Evolutionary conservation across 2,113 vertebrate genomes (phyloP).

Genomic region (Macrotus californicus): DNA sequence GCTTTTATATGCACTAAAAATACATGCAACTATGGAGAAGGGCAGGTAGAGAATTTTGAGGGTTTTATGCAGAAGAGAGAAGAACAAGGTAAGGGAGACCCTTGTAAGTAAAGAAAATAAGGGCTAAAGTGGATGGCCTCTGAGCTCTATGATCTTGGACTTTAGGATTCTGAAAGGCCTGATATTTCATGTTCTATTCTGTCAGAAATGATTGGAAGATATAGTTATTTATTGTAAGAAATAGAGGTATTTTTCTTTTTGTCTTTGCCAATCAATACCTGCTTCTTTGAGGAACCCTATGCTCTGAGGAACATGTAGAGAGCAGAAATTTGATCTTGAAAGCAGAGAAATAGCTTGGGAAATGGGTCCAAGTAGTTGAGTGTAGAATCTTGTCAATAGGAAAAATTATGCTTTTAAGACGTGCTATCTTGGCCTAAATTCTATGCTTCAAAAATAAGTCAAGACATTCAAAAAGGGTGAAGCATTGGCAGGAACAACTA

Average conservation of each 20-base stretch:
- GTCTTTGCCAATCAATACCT: slow-evolving; percentile 51
- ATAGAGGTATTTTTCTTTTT: slow-evolving; percentile 30
- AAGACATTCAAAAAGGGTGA: background rate
- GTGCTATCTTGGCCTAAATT: background rate
- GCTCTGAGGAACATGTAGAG: background rate
- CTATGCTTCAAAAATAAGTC: background rate
- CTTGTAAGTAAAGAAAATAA: background rate
- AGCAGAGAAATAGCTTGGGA: slow-evolving; percentile 24
- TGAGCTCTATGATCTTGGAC: background rate
- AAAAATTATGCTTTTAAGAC: slow-evolving; percentile 16
- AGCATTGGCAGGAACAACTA: too few species aligned
- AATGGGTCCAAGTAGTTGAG: background rate
- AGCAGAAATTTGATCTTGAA: slow-evolving; percentile 55
- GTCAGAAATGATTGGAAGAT: slow-evolving; percentile 11
- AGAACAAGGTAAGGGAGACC: background rate
- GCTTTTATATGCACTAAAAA: background rate
- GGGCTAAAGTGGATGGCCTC: background rate
- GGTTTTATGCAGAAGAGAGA: background rate
- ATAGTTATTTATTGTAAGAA: slow-evolving; percentile 44
- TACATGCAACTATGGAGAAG: background rate
- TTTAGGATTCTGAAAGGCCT: slow-evolving; percentile 12
- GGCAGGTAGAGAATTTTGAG: background rate
- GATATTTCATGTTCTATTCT: background rate
- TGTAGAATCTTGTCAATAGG: background rate
- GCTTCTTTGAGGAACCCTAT: slow-evolving; percentile 19